phyloP scores from a whole-genome alignment of 2,113 vertebrate genomes.

The Cacatua alba region DNA sequence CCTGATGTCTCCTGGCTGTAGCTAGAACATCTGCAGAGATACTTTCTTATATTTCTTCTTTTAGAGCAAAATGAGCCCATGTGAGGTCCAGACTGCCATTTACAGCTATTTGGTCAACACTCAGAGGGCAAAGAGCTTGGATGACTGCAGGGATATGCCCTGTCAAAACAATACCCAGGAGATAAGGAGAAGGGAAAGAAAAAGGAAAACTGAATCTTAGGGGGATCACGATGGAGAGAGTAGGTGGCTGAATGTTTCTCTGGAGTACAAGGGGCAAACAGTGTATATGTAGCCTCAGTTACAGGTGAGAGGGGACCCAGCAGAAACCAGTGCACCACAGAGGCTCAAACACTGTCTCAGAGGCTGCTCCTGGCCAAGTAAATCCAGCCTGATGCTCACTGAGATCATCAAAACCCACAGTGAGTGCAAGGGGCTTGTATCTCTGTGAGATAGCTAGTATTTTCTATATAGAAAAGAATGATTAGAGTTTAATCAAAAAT shows the following conservation, averaged over 20 bases:
- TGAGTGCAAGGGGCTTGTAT: accelerated
- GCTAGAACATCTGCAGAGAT: not conserved
- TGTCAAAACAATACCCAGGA: not conserved
- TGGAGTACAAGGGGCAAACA: not conserved
- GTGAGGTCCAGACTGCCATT: not conserved
- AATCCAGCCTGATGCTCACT: not conserved
- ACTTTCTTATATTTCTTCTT: not conserved
- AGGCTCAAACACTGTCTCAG: not conserved
- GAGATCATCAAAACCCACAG: not conserved
- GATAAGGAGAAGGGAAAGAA: not conserved
- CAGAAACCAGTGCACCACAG: accelerated
- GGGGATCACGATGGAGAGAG: not conserved
- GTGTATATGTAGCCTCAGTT: accelerated
- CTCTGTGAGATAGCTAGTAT: accelerated
- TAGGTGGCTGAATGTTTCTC: not conserved
- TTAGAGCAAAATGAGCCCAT: accelerated
- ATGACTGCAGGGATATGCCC: not conserved
- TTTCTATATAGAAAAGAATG: not conserved
- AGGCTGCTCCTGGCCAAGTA: not conserved
- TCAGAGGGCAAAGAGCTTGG: not conserved
- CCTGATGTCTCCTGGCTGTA: not conserved
- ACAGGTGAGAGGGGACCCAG: not conserved
- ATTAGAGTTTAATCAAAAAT: not conserved
- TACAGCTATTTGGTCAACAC: not conserved
- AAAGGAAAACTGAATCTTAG: not conserved